phyloP scores from a whole-genome alignment of 2,888 invertebrate species.

The Trimorus sp. region DNA sequence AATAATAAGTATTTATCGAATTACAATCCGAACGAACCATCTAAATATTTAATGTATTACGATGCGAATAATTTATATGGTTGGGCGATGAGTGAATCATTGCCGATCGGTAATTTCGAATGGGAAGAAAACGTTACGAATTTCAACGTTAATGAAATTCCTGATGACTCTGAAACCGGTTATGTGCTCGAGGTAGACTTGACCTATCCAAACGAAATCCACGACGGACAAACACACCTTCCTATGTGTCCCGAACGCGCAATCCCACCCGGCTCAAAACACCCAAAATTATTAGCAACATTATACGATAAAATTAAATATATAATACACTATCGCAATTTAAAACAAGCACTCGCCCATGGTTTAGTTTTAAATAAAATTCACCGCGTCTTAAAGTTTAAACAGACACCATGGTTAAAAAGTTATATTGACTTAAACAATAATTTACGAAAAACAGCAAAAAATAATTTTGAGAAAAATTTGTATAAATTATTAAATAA shows the following conservation, averaged over 20 bases:
- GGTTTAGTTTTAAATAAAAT: constrained; percentile 4
- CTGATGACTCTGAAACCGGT: background rate
- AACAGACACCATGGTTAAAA: constrained; percentile 9
- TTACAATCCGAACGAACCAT: background rate
- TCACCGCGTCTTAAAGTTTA: constrained; percentile 6
- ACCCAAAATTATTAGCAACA: constrained; percentile 6
- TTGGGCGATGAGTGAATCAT: background rate
- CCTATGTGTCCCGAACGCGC: constrained; percentile 6
- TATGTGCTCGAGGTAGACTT: constrained; percentile 12
- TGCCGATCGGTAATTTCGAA: background rate
- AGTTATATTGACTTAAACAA: constrained; percentile 21
- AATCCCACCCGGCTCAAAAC: background rate
- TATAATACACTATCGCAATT: constrained; percentile 8
- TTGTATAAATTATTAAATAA: constrained; percentile 24
- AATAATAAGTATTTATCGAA: constrained; percentile 2
- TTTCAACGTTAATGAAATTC: constrained; percentile 13
- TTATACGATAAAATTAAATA: constrained; percentile 8
- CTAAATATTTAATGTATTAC: background rate
- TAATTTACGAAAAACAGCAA: background rate
- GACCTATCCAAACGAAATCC: background rate
- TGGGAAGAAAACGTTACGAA: constrained; percentile 13
- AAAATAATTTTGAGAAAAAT: constrained; percentile 18
- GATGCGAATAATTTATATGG: constrained; percentile 14
- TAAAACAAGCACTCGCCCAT: background rate
- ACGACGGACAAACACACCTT: constrained; percentile 4